Conservation (phyloP, 2,113 vertebrate genomes). For the Perca schrenkii region DNA sequence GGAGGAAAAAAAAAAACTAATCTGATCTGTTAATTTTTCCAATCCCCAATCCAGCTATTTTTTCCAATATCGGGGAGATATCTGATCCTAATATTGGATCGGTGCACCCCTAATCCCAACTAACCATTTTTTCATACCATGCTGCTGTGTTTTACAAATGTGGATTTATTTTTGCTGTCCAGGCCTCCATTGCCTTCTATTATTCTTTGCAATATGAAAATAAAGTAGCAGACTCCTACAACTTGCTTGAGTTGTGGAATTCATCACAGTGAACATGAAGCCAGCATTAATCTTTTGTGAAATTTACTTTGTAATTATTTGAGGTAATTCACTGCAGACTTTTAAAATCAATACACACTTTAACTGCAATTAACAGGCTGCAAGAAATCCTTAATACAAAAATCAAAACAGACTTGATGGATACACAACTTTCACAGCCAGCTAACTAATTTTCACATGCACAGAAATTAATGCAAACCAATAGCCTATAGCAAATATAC, state of each 20-base stretch:
- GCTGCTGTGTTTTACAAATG: conserved; percentile 2
- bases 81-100: no score
- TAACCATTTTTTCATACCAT: not conserved
- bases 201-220: not conserved
- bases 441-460: not conserved
- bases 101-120: not conserved
- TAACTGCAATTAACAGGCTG: not conserved
- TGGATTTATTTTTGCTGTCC: not conserved
- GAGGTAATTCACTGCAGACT: not conserved
- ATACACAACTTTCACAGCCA: not conserved
- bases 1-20: no score
- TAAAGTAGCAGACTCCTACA: not conserved
- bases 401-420: not conserved
- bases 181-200: not conserved
- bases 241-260: not conserved
- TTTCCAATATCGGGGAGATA: no score
- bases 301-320: not conserved
- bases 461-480: not conserved
- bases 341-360: not conserved
- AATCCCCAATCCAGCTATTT: no score
- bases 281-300: not conserved
- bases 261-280: not conserved
- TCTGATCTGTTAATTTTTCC: no score
- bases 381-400: not conserved
- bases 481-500: not conserved